A percentile compares a stretch with the other conserved stretches of the same genome.
phyloP scores from a whole-genome alignment of 2,888 invertebrate species.

The Boloria selene region DNA sequence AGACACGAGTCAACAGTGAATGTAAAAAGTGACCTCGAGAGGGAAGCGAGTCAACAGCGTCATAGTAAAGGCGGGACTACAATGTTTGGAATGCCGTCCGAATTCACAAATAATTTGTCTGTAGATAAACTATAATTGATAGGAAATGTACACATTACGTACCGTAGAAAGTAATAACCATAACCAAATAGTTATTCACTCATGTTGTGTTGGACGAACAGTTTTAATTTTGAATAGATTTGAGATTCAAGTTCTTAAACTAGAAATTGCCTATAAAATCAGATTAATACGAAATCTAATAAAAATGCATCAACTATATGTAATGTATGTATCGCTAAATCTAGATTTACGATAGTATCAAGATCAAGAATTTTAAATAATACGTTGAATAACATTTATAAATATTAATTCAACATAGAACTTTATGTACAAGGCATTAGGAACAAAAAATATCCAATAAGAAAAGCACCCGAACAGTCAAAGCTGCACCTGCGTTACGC shows the following conservation, averaged over 20 bases:
- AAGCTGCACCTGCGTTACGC: conserved; percentile 72
- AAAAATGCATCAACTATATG: too few relatives aligned
- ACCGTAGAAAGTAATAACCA: neutral
- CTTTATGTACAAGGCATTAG: conserved; percentile 45
- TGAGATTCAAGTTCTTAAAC: too few relatives aligned
- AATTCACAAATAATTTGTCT: conserved; percentile 24
- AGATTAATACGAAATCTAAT: too few relatives aligned
- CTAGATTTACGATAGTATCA: too few relatives aligned
- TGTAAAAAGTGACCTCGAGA: conserved; percentile 49
- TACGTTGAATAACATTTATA: neutral
- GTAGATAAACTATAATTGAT: conserved; percentile 8
- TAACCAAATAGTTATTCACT: too few relatives aligned
- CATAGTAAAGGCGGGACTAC: conserved; percentile 43
- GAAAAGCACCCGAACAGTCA: conserved; percentile 50
- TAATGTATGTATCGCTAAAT: too few relatives aligned
- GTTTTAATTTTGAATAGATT: too few relatives aligned
- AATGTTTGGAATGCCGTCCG: conserved; percentile 37
- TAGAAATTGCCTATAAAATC: too few relatives aligned
- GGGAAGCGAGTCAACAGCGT: conserved; percentile 42
- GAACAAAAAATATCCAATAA: conserved; percentile 52
- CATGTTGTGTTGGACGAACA: too few relatives aligned
- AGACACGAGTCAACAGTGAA: conserved; percentile 69
- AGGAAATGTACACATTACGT: neutral
- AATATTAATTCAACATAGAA: conserved; percentile 1
- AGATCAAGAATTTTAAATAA: neutral